Evolutionary conservation across 2,113 vertebrate genomes (phyloP), one percentile per base, ranked within the genome.

Genomic region (Grammomys surdaster): DNA sequence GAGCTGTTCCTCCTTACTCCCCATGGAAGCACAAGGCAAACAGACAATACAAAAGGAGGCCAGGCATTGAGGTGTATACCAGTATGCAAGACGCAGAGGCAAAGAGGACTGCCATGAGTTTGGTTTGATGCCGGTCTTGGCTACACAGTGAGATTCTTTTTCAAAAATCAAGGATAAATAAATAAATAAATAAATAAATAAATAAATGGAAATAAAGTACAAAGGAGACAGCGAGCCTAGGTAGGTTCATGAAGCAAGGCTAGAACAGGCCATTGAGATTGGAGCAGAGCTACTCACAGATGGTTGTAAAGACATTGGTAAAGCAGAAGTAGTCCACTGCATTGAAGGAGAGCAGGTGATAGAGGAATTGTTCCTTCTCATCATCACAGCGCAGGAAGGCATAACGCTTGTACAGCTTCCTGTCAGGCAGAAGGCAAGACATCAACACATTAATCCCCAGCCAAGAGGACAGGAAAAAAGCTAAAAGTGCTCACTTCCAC

Each of bases 271-370:
- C 69, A 51, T 5, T 10, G 89, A 86, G 73, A 85, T 16, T 93
- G 92, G 46, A 88, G 46, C 87, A 76, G 11, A 93, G 94, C 91
- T 98, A 99, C 99, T 99, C 98, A 99, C 99, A 98, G 98, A 99
- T 99, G 60, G 99, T 99, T 89, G 99, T 99, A 98, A 99, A 99
- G 98, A 99, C 99, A 88, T 99, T 99, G 97, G 99, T 99, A 97
- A 99, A 99, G 96, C 99, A 99, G 95, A 99, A 99, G 98, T 99
- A 99, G 98, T 99, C 99, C 26, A 99, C 99, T 3, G 99, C 99
- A 63, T 99, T 99, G 98, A 99, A 99, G 96, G 99, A 99, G 72
- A 99, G 98, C 69, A 99, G 99, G 98, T 99, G 99, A 98, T 99
- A 99, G 16, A 99, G 99, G 98, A 99, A 99, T 95, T 99, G 99